Base-by-base conservation (phyloP, 1,140 invertebrate species). In the Dufourea novaeangliae region DNA sequence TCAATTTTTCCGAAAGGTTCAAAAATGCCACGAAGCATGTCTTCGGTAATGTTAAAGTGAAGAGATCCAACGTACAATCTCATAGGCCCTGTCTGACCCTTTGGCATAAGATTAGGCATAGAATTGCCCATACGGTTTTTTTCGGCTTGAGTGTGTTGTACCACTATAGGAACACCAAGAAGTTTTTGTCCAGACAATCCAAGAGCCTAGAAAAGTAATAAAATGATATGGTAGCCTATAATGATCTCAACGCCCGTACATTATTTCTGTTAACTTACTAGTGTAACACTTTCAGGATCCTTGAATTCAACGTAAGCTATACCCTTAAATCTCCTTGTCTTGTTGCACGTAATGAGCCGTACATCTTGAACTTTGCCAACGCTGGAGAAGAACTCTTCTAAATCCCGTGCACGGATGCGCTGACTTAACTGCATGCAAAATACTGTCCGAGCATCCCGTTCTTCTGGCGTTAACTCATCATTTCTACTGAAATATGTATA, bases 1-100 rank as follows among this genome's bases (percentile, higher is more conserved):
- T 99, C 98, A 90, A 99, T 98, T 94, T 98, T 98, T 68, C 99
- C 99, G 93, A 99, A 99, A 1, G 99, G 99, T 93, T 99, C 99
- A 93, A 99, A 99, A 76, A 99, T 99, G 34, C 98, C 98, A 81
- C 96, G 93, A 27, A 99, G 93, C 99, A 99, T 99, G 73, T 99
- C 98, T 93, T 99, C 98, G 22, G 98, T 99, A 68, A 99, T 99
- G 89, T 99, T 99, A 88, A 99, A 99, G 93, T 99, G 99, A 34
- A 99, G 93, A 37, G 98, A 99, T 12, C 98, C 98, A 70, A 99
- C 98, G 92, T 99, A 99, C 0, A 99, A 92, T 89, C 98, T 95
- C 95, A 99, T 98, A 2, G 99, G 99, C 50, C 99, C 98, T 76
- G 95, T 95, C 88, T 95, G 94, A 73, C 95, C 95, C 91, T 97